Evolutionary conservation across 1,140 invertebrate genomes (phyloP).

Genomic region (Neuroterus valhalla): DNA sequence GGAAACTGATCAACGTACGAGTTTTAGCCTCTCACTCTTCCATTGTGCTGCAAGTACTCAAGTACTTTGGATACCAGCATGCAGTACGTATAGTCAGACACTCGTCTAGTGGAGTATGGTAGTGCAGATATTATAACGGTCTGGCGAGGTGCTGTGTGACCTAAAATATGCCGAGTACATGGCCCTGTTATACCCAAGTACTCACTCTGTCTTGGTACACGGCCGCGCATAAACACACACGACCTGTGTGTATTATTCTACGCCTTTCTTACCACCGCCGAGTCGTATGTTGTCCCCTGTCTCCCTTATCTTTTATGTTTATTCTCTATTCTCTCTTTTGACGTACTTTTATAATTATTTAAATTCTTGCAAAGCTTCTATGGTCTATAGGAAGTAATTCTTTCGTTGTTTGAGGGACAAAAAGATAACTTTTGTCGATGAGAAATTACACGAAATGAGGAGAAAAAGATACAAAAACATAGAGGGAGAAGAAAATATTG

Average conservation of each 20-base stretch:
- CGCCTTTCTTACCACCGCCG: constrained; percentile 6
- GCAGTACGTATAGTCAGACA: constrained; percentile 21
- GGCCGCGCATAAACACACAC: constrained; percentile 37
- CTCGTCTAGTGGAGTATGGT: constrained; percentile 20
- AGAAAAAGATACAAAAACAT: too few species aligned
- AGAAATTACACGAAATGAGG: too few species aligned
- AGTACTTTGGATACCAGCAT: constrained; percentile 26
- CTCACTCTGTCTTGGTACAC: constrained; percentile 33
- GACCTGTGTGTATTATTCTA: constrained; percentile 31
- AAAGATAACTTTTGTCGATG: too few species aligned
- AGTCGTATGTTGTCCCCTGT: constrained; percentile 9
- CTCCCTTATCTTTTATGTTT: constrained; percentile 22
- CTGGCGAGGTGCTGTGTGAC: constrained; percentile 39
- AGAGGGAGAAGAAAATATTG: too few species aligned
- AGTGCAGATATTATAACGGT: constrained; percentile 38
- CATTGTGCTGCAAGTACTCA: constrained; percentile 5
- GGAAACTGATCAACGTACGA: background rate
- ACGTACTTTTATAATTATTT: background rate
- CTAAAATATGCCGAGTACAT: constrained; percentile 46
- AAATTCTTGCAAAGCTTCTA: background rate
- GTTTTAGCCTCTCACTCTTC: background rate
- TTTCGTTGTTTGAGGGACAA: too few species aligned
- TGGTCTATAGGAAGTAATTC: too few species aligned
- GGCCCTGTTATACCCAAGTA: constrained; percentile 38
- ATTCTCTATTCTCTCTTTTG: constrained; percentile 11